Percentiles rank a stretch among this genome's conserved stretches.
phyloP scores from a whole-genome alignment of 2,888 invertebrate genomes.

The Drosophila koepferae region DNA sequence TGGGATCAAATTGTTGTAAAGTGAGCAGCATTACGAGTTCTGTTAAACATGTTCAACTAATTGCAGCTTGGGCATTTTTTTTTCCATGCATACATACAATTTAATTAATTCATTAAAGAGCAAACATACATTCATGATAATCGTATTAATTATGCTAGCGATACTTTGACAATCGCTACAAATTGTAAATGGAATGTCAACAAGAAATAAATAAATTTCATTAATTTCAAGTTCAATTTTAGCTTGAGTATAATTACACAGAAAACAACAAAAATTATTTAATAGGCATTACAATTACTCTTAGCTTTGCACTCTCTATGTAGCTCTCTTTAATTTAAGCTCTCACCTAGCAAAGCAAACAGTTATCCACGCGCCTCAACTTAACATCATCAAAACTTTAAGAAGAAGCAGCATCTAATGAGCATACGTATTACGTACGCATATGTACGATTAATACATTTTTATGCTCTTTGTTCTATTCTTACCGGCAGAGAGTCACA shows the following conservation, averaged over 20 bases:
- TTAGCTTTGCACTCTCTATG: neutral
- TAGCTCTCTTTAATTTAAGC: neutral
- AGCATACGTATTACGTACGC: too few species aligned
- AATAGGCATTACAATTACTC: neutral
- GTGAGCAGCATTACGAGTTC: neutral
- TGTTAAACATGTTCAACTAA: slow-evolving; percentile 49
- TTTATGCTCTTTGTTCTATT: neutral
- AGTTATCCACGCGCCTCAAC: neutral
- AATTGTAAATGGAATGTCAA: neutral
- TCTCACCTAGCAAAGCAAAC: neutral
- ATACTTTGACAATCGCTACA: neutral
- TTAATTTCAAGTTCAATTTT: neutral
- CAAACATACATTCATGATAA: neutral
- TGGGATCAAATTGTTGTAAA: neutral
- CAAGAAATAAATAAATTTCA: neutral
- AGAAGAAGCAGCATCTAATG: neutral
- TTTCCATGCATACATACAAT: slow-evolving; percentile 16
- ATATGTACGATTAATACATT: too few species aligned
- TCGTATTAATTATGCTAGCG: neutral
- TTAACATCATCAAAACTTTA: neutral
- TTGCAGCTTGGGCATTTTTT: slow-evolving; percentile 30
- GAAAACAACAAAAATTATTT: too few species aligned
- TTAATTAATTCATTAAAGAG: slow-evolving; percentile 28
- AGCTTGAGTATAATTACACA: too few species aligned
- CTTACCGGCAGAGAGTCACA: slow-evolving; percentile 7